Conservation (phyloP, 2,888 invertebrate genomes). For the Diaphora mendica region DNA sequence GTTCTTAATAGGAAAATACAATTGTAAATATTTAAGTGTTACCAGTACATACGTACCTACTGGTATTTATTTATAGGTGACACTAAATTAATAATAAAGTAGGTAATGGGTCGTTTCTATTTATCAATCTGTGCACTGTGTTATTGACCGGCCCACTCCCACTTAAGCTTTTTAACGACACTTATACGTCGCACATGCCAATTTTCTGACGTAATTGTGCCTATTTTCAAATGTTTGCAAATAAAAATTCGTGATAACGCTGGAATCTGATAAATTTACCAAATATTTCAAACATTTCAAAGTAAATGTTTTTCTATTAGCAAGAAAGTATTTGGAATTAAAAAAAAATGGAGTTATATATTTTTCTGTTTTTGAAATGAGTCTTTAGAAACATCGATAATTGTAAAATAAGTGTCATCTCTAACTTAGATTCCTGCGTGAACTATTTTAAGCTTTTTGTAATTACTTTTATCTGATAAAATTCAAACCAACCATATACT, state of each 20-base stretch:
- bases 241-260: background rate
- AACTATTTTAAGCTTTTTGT: too few species aligned
- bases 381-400: too few species aligned
- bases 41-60: background rate
- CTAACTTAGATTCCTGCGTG: too few species aligned
- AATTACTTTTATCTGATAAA: background rate
- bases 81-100: slow-evolving; percentile 4
- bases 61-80: background rate
- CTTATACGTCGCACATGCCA: background rate
- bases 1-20: background rate
- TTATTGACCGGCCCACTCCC: slow-evolving; percentile 7
- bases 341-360: too few species aligned
- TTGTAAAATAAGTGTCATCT: too few species aligned
- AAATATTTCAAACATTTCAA: too few species aligned
- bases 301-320: too few species aligned
- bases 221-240: background rate
- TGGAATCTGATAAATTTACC: background rate
- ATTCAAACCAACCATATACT: background rate
- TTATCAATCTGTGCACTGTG: slow-evolving; percentile 13
- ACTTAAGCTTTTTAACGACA: slow-evolving; percentile 13
- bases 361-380: too few species aligned
- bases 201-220: background rate
- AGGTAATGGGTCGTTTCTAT: background rate
- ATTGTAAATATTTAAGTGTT: background rate
- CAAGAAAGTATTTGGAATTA: too few species aligned